A percentile compares a stretch with the other conserved stretches of the same genome.
phyloP scores from a whole-genome alignment of 2,888 invertebrate genomes.

The Masnerella sp. region DNA sequence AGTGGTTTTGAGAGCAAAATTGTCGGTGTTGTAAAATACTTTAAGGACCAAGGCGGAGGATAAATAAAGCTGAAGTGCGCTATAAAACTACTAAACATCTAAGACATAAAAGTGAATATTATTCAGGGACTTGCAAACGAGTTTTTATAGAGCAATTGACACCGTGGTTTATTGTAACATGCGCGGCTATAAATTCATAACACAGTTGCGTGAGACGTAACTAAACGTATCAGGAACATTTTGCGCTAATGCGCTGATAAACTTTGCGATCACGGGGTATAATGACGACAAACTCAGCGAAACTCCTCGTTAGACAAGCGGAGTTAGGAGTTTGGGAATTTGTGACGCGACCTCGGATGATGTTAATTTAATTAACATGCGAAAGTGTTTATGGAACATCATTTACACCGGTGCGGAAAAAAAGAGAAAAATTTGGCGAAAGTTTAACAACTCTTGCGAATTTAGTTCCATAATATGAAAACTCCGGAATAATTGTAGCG shows the following conservation, averaged over 20 bases:
- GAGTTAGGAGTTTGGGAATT: background rate
- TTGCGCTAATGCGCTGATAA: conserved; percentile 10
- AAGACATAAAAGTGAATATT: conserved; percentile 13
- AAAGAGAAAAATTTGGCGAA: too few relatives aligned
- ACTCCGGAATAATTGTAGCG: too few relatives aligned
- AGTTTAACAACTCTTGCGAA: too few relatives aligned
- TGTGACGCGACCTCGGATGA: background rate
- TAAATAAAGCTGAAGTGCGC: conserved; percentile 5
- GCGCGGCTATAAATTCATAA: conserved; percentile 6
- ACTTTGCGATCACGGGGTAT: background rate
- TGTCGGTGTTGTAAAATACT: too few relatives aligned
- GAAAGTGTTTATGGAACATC: too few relatives aligned
- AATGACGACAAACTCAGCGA: background rate
- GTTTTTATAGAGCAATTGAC: conserved; percentile 11
- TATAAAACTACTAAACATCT: conserved; percentile 8
- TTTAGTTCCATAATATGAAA: too few relatives aligned
- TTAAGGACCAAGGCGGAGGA: too few relatives aligned
- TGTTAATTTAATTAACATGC: background rate
- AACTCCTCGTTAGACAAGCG: too few relatives aligned
- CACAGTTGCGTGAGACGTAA: conserved; percentile 8
- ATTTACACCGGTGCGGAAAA: too few relatives aligned
- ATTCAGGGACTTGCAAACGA: background rate
- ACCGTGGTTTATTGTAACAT: background rate
- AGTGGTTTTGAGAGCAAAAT: too few relatives aligned
- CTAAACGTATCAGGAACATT: conserved; percentile 7